These are phyloP conservation scores for Pelecanus crispus DNA, from an alignment of 2,113 vertebrate genomes.

Conservation along the genomic window DNA sequence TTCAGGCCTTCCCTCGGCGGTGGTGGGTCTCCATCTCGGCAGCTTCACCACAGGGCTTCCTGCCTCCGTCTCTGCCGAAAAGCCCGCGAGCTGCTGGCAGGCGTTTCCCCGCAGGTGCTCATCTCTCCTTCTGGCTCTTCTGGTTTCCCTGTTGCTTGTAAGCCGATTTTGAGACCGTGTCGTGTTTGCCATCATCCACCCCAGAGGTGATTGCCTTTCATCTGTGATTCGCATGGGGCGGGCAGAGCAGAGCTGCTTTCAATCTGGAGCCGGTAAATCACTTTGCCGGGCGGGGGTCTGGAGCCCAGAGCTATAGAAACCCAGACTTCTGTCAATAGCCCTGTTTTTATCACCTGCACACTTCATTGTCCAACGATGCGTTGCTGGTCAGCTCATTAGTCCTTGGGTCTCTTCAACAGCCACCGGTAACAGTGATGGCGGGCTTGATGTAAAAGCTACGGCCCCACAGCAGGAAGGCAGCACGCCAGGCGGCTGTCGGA, in stretches of 20 bases:
- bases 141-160: neutral
- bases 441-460: neutral
- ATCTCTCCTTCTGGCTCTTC: neutral
- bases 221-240: neutral
- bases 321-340: neutral
- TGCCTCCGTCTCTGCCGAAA: neutral
- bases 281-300: fast-evolving
- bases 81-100: neutral
- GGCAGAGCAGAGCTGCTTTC: neutral
- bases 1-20: neutral
- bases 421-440: fast-evolving
- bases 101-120: fast-evolving
- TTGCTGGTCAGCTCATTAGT: neutral
- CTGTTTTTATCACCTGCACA: fast-evolving
- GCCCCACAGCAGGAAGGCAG: neutral
- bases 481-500: fast-evolving
- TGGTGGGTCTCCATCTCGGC: neutral
- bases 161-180: neutral
- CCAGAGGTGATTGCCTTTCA: neutral
- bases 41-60: neutral
- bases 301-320: neutral
- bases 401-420: neutral
- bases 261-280: neutral
- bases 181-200: neutral
- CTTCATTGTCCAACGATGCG: fast-evolving